Percentiles rank a stretch among this genome's conserved stretches.
These are phyloP conservation scores for Lepidocolaptes lacrymiger DNA, from an alignment of 2,797 vertebrate genomes.

Conservation along the genomic window DNA sequence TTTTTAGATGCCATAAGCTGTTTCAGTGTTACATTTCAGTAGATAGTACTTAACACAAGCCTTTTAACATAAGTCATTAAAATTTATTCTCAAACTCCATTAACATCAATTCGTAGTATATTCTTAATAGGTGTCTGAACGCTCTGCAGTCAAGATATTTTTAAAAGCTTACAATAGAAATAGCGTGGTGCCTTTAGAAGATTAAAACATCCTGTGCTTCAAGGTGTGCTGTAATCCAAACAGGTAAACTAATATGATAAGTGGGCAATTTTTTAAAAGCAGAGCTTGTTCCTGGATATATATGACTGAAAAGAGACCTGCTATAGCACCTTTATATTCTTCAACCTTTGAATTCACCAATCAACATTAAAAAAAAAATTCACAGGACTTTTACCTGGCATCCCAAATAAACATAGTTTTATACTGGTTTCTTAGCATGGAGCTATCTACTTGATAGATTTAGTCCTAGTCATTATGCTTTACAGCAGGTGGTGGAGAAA, in stretches of 20 bases:
- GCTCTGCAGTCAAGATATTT: background rate
- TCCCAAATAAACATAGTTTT: background rate
- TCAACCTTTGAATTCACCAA: background rate
- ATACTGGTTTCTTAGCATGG: background rate
- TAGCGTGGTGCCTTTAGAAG: background rate
- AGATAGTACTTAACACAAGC: background rate
- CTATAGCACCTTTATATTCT: background rate
- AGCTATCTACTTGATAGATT: constrained; percentile 5
- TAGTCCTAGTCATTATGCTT: constrained; percentile 14
- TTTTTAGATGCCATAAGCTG: background rate
- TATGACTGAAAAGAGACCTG: background rate
- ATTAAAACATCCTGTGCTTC: background rate
- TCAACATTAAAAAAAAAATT: background rate
- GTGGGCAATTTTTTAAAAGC: background rate
- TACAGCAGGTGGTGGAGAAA: background rate
- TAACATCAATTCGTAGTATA: background rate
- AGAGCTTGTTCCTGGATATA: background rate
- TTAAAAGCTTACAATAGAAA: background rate
- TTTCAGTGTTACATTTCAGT: background rate
- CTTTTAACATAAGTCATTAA: background rate
- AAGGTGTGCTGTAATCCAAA: background rate
- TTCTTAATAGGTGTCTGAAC: background rate
- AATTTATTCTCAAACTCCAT: background rate
- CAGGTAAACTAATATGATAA: background rate
- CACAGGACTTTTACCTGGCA: background rate